Base-by-base conservation (phyloP, 2,888 invertebrate genomes). In the Norana najaformis region DNA sequence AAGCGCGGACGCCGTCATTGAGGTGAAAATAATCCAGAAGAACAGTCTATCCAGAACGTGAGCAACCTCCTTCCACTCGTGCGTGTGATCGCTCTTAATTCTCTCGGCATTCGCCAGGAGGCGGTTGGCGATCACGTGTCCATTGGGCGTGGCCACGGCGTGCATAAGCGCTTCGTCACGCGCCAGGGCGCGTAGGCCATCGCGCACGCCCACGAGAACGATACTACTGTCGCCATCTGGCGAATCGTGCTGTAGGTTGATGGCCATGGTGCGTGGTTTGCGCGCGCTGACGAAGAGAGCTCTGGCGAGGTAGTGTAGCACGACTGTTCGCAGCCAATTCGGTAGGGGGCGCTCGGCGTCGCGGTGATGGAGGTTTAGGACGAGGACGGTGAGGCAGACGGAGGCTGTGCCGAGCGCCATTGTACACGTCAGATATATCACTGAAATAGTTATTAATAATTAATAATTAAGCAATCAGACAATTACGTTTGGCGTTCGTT, bases 321-420 rank as follows among this genome's bases (percentile, higher is more conserved):
- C 90, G 34, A 92, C 35, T 36, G 90, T 88, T 39, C 91, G 89
- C 83, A 90, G 89, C 92, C 91, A 91, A 35, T 88, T 89, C n/a
- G 92, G 92, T 14, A 92, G 91, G 82, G 91, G 91, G 23, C 92
- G 85, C 38, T 92, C 92, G 38, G 90, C 82, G 89, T 92, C 92
- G 20, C 91, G 89, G 89, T 92, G 92, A 89, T 92, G 92, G 14
- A 92, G 90, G 85, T 92, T 92, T 23, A 92, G 91, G 18, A 92
- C 91, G 35, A 92, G 90, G 30, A 92, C 92, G 13, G 92, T 92
- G 39, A 92, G 89, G 69, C 92, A 92, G 23, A 92, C 92, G 34
- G 92, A 92, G 18, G 91, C 91, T 20, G 92, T 92, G 34, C 92
- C 92, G 83, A 92, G 91, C 11, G 90, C 92, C 92, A 92, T 92